Conservation (phyloP, 2,113 vertebrate species). For the Coreoperca whiteheadi region DNA sequence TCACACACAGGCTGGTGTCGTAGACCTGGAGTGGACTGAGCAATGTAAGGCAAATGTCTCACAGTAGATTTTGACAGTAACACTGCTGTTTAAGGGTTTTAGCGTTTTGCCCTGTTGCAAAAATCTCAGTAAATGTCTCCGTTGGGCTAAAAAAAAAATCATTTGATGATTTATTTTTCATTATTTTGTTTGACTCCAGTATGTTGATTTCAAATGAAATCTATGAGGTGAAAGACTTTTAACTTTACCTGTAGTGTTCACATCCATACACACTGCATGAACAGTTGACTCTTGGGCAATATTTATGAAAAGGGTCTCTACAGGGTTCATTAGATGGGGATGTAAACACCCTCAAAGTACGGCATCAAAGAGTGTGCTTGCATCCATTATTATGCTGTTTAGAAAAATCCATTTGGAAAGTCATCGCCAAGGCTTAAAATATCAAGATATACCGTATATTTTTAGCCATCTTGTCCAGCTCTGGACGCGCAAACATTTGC, state of each 20-base stretch:
- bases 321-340: not conserved
- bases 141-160: not conserved
- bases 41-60: not conserved
- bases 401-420: not conserved
- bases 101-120: not conserved
- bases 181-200: not conserved
- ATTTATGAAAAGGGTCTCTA: not conserved
- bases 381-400: not conserved
- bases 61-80: not conserved
- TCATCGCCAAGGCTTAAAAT: not conserved
- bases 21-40: not conserved
- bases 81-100: not conserved
- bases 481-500: not conserved
- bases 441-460: not conserved
- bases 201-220: not conserved
- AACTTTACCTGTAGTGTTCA: not conserved
- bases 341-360: not conserved
- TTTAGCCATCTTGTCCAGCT: not conserved
- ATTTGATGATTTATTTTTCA: not conserved
- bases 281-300: not conserved
- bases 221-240: not conserved
- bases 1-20: not conserved
- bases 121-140: not conserved
- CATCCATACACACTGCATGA: not conserved
- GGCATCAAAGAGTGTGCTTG: not conserved